Conservation (phyloP, 2,888 invertebrate species). For the Ennomos quercinarius region DNA sequence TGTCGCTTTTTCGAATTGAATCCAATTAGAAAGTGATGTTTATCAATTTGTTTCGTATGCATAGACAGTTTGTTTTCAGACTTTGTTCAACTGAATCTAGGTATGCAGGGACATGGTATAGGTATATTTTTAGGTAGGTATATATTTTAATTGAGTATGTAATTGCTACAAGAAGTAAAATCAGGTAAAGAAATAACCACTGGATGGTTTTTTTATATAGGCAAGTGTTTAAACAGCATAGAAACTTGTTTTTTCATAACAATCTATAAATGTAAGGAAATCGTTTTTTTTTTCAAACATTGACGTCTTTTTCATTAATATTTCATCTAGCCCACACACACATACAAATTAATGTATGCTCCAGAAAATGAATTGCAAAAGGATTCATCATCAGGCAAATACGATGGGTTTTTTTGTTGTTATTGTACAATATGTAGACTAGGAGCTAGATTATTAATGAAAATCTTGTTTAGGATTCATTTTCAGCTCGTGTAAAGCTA, state of each 20-base stretch:
- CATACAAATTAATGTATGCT: constrained; percentile 28
- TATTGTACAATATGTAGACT: constrained; percentile 53
- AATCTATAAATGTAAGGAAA: constrained; percentile 3
- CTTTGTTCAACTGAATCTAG: constrained; percentile 16
- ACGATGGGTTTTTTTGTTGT: constrained; percentile 51
- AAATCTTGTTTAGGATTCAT: constrained; percentile 75
- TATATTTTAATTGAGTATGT: too few relatives aligned
- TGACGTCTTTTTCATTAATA: constrained; percentile 12
- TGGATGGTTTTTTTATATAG: too few relatives aligned
- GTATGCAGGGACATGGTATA: too few relatives aligned
- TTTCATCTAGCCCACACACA: constrained; percentile 16
- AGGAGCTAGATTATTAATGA: constrained; percentile 74
- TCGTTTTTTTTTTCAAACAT: constrained; percentile 1
- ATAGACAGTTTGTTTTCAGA: constrained; percentile 26
- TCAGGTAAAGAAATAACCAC: too few relatives aligned
- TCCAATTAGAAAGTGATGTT: constrained; percentile 31
- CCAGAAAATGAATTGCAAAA: constrained; percentile 32
- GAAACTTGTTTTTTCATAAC: neutral
- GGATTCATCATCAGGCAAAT: constrained; percentile 35
- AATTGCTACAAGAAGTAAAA: too few relatives aligned
- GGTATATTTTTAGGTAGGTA: too few relatives aligned
- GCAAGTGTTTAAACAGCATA: too few relatives aligned
- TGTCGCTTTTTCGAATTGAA: constrained; percentile 27
- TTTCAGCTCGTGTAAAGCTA: constrained; percentile 79
- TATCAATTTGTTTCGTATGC: constrained; percentile 26